phyloP scores from a whole-genome alignment of 1,140 invertebrate genomes.

The Eupeodes corollae region DNA sequence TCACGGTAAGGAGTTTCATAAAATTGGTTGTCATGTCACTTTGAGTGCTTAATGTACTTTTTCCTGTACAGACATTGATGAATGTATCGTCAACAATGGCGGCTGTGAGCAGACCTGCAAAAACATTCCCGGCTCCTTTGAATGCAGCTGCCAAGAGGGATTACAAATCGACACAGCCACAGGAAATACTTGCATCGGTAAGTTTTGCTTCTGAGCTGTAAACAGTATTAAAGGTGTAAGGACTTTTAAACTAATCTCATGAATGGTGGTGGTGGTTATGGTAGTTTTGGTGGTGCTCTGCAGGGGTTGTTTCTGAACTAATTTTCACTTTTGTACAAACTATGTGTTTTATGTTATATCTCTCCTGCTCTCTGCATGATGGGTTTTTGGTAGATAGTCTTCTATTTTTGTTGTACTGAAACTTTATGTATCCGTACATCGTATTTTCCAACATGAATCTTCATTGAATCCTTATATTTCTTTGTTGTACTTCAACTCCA shows the following conservation, averaged over 20 bases:
- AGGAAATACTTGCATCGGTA: conserved; percentile 33
- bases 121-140: conserved; percentile 59
- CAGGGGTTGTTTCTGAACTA: too few species aligned
- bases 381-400: not conserved
- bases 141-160: conserved; percentile 54
- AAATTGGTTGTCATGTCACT: not conserved
- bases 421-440: too few species aligned
- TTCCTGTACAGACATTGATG: conserved; percentile 55
- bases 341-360: not conserved
- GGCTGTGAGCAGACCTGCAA: conserved; percentile 49
- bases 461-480: too few species aligned
- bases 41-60: not conserved
- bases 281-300: not conserved
- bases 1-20: conserved; percentile 17
- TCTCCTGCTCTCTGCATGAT: not conserved
- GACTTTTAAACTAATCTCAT: too few species aligned
- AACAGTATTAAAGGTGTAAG: too few species aligned
- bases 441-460: not conserved
- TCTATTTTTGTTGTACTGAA: not conserved
- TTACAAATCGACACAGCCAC: conserved; percentile 21
- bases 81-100: conserved; percentile 58
- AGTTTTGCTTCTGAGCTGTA: conserved; percentile 6
- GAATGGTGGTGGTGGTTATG: not conserved
- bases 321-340: not conserved
- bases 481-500: not conserved